Percentiles rank a stretch among this genome's conserved stretches.
Conservation (phyloP, 2,113 vertebrate genomes). For the Noturus placidus region DNA sequence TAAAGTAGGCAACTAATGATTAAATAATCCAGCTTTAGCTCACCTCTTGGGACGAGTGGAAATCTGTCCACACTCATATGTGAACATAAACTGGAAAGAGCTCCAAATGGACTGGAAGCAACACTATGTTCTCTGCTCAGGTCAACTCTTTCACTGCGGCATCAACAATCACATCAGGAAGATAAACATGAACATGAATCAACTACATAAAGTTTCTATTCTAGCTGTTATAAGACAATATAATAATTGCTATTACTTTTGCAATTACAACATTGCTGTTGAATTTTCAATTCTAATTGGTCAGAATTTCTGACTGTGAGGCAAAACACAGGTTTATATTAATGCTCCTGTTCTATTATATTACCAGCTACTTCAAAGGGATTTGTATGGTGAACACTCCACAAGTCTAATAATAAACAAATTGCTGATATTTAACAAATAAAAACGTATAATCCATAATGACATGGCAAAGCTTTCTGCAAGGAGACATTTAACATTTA, state of each 20-base stretch:
- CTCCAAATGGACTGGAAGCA: constrained; percentile 24
- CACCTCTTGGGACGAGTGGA: constrained; percentile 37
- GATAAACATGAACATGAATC: neutral
- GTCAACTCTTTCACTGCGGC: neutral
- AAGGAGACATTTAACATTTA: neutral
- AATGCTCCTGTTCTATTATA: neutral
- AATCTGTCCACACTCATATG: constrained; percentile 29
- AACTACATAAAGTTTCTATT: neutral
- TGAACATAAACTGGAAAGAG: constrained; percentile 31
- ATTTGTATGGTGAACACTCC: neutral
- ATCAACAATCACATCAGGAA: neutral
- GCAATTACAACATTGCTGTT: neutral
- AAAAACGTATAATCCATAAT: neutral
- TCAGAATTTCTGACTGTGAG: neutral
- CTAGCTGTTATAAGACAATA: neutral
- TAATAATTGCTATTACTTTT: neutral
- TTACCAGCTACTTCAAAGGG: neutral
- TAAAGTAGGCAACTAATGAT: constrained; percentile 18
- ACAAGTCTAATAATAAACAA: neutral
- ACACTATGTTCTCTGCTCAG: neutral
- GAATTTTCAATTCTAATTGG: neutral
- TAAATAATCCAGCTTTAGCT: constrained; percentile 44
- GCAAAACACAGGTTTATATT: neutral
- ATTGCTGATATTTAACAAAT: neutral
- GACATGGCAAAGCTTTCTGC: neutral